Evolutionary conservation across 2,797 vertebrate genomes (phyloP).

Genomic region (Diplodus sargus): DNA sequence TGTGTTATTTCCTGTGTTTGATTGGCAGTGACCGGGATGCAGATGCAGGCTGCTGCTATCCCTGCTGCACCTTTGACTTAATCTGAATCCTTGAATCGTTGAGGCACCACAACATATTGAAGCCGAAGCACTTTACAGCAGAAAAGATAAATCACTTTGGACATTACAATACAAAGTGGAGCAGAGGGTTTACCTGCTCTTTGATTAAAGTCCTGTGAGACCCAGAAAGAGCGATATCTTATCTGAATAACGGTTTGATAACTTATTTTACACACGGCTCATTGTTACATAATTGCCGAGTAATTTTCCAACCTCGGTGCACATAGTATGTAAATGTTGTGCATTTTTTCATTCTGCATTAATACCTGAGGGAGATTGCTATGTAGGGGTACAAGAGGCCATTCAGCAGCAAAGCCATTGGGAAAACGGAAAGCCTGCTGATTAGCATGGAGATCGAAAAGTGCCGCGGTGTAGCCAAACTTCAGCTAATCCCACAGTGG

Average conservation of each 20-base stretch:
- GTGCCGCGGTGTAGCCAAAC: conserved; percentile 39
- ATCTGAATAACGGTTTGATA: conserved; percentile 60
- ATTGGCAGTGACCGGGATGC: conserved; percentile 41
- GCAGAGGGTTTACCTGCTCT: conserved; percentile 57
- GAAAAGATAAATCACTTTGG: conserved; percentile 74
- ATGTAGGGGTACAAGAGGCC: conserved; percentile 65
- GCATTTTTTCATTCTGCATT: conserved; percentile 41
- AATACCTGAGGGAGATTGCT: conserved; percentile 73
- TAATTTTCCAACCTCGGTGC: conserved; percentile 62
- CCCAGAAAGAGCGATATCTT: conserved; percentile 43
- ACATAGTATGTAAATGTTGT: conserved; percentile 74
- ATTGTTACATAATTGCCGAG: conserved; percentile 64
- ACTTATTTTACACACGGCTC: conserved; percentile 56
- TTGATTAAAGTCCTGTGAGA: conserved; percentile 73
- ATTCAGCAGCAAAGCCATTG: conserved; percentile 44
- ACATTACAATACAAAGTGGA: conserved; percentile 60
- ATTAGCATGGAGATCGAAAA: conserved; percentile 74
- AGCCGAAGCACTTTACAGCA: conserved; percentile 30
- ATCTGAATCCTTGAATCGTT: conserved; percentile 54
- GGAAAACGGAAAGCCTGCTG: conserved; percentile 50
- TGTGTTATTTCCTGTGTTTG: conserved; percentile 33
- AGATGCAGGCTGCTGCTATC: conserved; percentile 25
- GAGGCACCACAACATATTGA: conserved; percentile 16
- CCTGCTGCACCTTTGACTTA: conserved; percentile 47
- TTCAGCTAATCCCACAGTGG: conserved; percentile 57